Evolutionary conservation across 2,797 vertebrate species (phyloP).

Genomic region (Tympanoctomys barrerae): DNA sequence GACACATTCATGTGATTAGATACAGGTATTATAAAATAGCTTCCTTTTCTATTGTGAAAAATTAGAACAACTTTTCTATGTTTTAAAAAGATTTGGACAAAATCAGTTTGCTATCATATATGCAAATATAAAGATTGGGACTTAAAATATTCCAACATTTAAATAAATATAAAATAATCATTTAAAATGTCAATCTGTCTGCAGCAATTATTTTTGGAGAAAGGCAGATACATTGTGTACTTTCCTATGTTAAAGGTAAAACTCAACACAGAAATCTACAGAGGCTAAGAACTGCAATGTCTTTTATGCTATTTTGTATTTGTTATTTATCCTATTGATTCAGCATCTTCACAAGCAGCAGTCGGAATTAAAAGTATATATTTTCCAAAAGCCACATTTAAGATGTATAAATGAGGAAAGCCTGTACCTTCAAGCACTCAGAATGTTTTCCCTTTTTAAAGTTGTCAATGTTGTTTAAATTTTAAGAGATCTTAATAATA

Average conservation of each 20-base stretch:
- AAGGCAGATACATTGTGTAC: fast-evolving
- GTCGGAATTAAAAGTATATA: neutral
- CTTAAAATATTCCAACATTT: neutral
- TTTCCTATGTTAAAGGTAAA: neutral
- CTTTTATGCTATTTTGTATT: neutral
- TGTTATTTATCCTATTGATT: neutral
- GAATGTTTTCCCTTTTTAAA: neutral
- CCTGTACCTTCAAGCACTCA: neutral
- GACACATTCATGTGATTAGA: neutral
- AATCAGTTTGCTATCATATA: neutral
- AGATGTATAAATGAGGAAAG: neutral
- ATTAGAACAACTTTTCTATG: neutral
- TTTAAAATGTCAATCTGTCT: neutral
- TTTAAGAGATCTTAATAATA: neutral
- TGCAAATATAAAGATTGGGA: neutral
- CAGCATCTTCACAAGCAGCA: neutral
- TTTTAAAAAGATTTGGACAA: neutral
- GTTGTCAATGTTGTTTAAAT: neutral
- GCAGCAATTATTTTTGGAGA: neutral
- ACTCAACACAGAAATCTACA: neutral
- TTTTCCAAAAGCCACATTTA: neutral
- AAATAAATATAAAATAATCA: neutral
- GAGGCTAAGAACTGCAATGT: neutral
- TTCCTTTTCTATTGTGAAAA: neutral
- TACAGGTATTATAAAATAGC: neutral